These are phyloP conservation scores for Limnodromus scolopaceus DNA, from an alignment of 2,797 vertebrate species.

Conservation along the genomic window DNA sequence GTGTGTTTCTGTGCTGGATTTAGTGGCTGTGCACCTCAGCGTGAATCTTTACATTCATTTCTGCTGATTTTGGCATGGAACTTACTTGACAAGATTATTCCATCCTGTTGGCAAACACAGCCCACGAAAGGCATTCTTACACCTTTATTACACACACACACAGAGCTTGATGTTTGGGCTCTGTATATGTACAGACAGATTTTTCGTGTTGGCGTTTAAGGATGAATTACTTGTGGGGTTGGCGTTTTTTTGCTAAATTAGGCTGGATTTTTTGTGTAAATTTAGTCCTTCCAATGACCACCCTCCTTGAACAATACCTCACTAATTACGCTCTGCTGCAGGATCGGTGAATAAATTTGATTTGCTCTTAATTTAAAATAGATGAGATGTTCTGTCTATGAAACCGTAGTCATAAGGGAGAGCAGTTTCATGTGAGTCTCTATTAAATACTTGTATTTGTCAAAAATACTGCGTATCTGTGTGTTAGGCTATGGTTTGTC, in stretches of 20 bases:
- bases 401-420: background rate
- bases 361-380: constrained; percentile 37
- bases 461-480: background rate
- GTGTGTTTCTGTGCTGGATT: background rate
- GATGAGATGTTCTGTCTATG: background rate
- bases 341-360: constrained; percentile 3
- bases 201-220: background rate
- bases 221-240: background rate
- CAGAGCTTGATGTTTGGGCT: background rate
- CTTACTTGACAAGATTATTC: background rate
- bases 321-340: background rate
- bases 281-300: background rate
- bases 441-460: background rate
- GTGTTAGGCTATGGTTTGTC: background rate
- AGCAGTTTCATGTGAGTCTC: background rate
- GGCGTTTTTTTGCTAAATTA: background rate
- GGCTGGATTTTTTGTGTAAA: background rate
- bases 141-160: background rate
- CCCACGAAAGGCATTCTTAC: background rate
- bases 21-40: background rate
- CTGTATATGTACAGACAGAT: background rate
- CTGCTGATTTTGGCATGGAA: background rate
- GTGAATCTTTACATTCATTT: background rate
- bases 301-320: background rate
- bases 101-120: background rate